Conservation (phyloP, 2,888 invertebrate genomes). For the Elegia similella region DNA sequence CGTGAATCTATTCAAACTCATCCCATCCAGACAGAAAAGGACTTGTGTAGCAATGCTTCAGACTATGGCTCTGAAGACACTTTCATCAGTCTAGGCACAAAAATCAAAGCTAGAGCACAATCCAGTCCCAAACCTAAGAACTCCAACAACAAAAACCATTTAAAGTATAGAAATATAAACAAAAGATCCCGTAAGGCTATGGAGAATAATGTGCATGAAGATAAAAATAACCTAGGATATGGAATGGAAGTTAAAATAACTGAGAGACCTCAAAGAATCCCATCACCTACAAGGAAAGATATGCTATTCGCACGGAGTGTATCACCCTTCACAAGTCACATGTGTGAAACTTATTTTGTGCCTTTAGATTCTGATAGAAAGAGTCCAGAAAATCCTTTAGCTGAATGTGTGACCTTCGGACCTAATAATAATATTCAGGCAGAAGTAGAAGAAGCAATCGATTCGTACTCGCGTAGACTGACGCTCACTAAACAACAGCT, state of each 20-base stretch:
- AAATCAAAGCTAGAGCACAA: conserved; percentile 78
- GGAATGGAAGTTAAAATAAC: conserved; percentile 67
- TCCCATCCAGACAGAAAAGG: conserved; percentile 44
- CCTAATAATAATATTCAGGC: conserved; percentile 39
- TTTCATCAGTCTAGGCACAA: conserved; percentile 72
- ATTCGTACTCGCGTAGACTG: conserved; percentile 55
- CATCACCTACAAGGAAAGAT: conserved; percentile 50
- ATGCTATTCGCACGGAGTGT: conserved; percentile 43
- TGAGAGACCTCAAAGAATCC: conserved; percentile 43
- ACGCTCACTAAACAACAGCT: conserved; percentile 65
- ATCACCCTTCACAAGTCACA: conserved; percentile 52
- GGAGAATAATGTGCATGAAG: conserved; percentile 47
- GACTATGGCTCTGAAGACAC: conserved; percentile 78
- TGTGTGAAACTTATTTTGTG: conserved; percentile 65
- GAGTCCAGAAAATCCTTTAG: conserved; percentile 36
- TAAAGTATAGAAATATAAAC: conserved; percentile 61
- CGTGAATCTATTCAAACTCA: conserved; percentile 39
- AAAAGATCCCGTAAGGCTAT: conserved; percentile 55
- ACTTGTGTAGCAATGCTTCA: conserved; percentile 68
- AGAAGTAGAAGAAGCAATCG: conserved; percentile 56
- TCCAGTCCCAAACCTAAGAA: conserved; percentile 53
- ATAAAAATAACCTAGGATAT: conserved; percentile 46
- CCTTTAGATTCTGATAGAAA: conserved; percentile 49
- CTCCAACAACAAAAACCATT: conserved; percentile 51
- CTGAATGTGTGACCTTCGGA: conserved; percentile 53